Base-by-base conservation (phyloP, 37 sponge, comb jelly and placozoan genomes). In the Agelas oroides region DNA sequence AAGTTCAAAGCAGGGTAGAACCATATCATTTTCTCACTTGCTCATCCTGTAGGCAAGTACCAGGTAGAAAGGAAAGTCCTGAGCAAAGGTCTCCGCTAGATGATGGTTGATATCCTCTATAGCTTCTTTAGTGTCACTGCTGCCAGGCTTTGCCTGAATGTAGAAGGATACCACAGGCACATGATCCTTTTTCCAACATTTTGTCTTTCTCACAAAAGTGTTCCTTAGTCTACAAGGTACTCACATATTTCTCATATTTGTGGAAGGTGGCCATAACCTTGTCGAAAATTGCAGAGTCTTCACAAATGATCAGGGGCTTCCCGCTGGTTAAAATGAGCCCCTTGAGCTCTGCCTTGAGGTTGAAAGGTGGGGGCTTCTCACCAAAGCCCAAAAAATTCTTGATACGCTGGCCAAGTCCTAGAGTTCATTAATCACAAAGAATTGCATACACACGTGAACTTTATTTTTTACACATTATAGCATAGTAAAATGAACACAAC, bases 311-410 rank as follows among this genome's bases (percentile, higher is more conserved):
- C 23, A 72, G 84, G 18, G 46, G 18, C 35, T 69, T 69, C 20
- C 40, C 62, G 25, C 57, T 52, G 40, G 41, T 46, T 56, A 83
- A 78, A 84, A 89, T 89, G 0, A 78, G 23, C 70, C 61, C 68
- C 77, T 88, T 88, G 41, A 88, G 57, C 28, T 81, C n/a, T n/a
- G n/a, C 74, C 63, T 88, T 88, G 46, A 86, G 65, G 40, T 86
- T 80, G 25, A 41, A 24, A 52, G 70, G 24, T 23, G 37, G 39
- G n/a, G n/a, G n/a, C n/a, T n/a, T n/a, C n/a, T n/a, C n/a, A n/a
- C 46, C 8, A 3, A 12, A 12, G 46, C 8, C 46, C 8, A n/a
- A n/a, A n/a, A n/a, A n/a, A n/a, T n/a, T n/a, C n/a, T n/a, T n/a
- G n/a, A n/a, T n/a, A n/a, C n/a, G n/a, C n/a, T n/a, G n/a, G n/a